A percentile compares a stretch with the other conserved stretches of the same genome.
These are phyloP conservation scores for Globodera ellingtonae DNA, from an alignment of 1,140 invertebrate genomes.

Conservation along the genomic window DNA sequence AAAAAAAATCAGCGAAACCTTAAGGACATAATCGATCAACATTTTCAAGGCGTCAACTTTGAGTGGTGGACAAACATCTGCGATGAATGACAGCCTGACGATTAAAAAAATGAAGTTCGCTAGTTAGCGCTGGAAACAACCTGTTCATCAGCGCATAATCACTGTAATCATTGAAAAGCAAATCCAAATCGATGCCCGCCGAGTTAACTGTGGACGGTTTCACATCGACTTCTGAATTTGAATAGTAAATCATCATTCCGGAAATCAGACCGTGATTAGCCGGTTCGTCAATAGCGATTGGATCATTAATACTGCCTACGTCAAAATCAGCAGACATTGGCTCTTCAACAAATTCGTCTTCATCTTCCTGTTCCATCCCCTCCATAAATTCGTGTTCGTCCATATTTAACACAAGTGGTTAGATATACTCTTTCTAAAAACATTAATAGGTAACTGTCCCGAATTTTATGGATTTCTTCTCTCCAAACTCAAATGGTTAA, in stretches of 20 bases:
- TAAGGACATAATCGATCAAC: conserved; percentile 44
- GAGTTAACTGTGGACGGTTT: conserved; percentile 33
- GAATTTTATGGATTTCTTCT: too few species aligned
- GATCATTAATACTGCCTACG: conserved; percentile 35
- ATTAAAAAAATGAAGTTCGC: neutral
- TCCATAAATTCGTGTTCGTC: conserved; percentile 14
- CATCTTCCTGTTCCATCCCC: conserved; percentile 35
- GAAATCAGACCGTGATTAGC: conserved; percentile 24
- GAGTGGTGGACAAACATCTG: conserved; percentile 48
- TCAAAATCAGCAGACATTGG: conserved; percentile 39
- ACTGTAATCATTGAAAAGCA: conserved; percentile 34
- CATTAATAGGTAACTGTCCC: too few species aligned
- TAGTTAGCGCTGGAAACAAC: neutral
- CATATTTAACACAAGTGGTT: neutral
- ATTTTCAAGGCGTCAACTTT: conserved; percentile 42
- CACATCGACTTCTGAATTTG: conserved; percentile 21
- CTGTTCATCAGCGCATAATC: conserved; percentile 45
- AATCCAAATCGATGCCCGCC: conserved; percentile 43
- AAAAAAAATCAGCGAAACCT: conserved; percentile 35
- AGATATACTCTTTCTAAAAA: too few species aligned
- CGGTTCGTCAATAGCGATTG: conserved; percentile 32
- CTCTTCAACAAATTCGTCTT: conserved; percentile 35
- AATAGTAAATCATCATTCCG: neutral
- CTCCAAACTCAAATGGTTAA: too few species aligned
- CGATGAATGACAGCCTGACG: conserved; percentile 35